Conservation (phyloP, 2,888 invertebrate genomes). For the Rhagonycha lutea region DNA sequence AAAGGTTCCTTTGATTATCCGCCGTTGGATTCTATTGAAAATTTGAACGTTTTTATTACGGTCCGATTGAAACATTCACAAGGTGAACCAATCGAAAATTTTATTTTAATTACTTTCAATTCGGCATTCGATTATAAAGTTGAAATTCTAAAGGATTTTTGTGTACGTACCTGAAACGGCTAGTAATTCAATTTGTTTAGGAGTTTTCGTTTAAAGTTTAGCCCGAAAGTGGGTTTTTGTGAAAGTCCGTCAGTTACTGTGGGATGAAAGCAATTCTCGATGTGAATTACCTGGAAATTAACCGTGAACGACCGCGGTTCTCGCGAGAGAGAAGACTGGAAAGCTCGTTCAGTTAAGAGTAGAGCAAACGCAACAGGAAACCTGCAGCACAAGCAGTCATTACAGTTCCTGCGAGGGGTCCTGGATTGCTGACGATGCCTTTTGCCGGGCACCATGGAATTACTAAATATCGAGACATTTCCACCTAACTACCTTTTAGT, state of each 20-base stretch:
- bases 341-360: slow-evolving; percentile 37
- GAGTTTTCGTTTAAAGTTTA: slow-evolving; percentile 36
- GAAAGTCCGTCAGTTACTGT: slow-evolving; percentile 33
- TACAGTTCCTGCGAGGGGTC: slow-evolving; percentile 39
- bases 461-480: slow-evolving; percentile 47
- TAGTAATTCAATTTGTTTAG: slow-evolving; percentile 36
- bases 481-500: slow-evolving; percentile 35
- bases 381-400: slow-evolving; percentile 50
- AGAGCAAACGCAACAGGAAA: slow-evolving; percentile 44
- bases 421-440: slow-evolving; percentile 42
- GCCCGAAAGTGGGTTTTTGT: slow-evolving; percentile 39
- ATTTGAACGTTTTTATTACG: background rate
- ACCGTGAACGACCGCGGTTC: slow-evolving; percentile 44
- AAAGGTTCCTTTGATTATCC: slow-evolving; percentile 1
- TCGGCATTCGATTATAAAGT: slow-evolving; percentile 21
- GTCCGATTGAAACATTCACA: slow-evolving; percentile 4
- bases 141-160: slow-evolving; percentile 27
- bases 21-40: background rate
- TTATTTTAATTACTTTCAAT: slow-evolving; percentile 26
- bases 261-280: slow-evolving; percentile 46
- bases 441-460: slow-evolving; percentile 43
- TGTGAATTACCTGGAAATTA: slow-evolving; percentile 53
- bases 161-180: slow-evolving; percentile 32
- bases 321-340: slow-evolving; percentile 37
- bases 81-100: slow-evolving; percentile 17